A percentile compares a stretch with the other conserved stretches of the same genome.
Evolutionary conservation across 2,888 invertebrate genomes (phyloP).

Genomic region (Parasteatoda lunata): DNA sequence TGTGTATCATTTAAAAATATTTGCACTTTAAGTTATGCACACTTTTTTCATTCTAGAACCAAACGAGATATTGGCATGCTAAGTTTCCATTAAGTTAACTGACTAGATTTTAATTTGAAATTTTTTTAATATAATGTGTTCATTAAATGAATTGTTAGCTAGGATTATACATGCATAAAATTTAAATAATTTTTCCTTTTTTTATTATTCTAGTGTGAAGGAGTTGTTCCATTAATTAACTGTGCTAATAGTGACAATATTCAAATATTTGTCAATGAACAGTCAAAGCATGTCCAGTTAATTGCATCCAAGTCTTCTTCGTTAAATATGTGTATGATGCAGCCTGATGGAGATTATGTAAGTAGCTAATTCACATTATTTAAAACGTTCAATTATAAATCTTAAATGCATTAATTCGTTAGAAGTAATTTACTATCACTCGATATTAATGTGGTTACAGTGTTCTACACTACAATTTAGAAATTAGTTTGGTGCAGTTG

Average conservation of each 20-base stretch:
- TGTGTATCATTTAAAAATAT: too few species aligned
- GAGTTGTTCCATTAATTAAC: constrained; percentile 34
- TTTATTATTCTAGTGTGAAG: constrained; percentile 26
- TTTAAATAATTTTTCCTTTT: too few species aligned
- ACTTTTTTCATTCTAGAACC: too few species aligned
- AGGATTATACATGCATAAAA: too few species aligned
- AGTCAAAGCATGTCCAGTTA: constrained; percentile 7
- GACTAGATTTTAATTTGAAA: too few species aligned
- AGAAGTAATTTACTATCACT: neutral
- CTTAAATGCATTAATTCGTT: neutral
- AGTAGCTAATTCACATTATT: constrained; percentile 6
- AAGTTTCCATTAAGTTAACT: too few species aligned
- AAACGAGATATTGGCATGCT: too few species aligned
- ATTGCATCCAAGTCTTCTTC: constrained; percentile 39
- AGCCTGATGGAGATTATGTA: constrained; percentile 49
- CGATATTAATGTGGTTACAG: neutral
- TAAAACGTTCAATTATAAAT: neutral
- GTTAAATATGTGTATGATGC: constrained; percentile 36
- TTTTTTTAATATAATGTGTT: too few species aligned
- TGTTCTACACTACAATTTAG: neutral
- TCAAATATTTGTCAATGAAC: constrained; percentile 18
- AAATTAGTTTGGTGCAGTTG: neutral
- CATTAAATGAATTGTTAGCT: too few species aligned
- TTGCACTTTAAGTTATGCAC: too few species aligned
- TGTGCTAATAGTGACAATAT: constrained; percentile 37